phyloP scores from a whole-genome alignment of 2,113 vertebrate species.

The Amblyornis subalaris region DNA sequence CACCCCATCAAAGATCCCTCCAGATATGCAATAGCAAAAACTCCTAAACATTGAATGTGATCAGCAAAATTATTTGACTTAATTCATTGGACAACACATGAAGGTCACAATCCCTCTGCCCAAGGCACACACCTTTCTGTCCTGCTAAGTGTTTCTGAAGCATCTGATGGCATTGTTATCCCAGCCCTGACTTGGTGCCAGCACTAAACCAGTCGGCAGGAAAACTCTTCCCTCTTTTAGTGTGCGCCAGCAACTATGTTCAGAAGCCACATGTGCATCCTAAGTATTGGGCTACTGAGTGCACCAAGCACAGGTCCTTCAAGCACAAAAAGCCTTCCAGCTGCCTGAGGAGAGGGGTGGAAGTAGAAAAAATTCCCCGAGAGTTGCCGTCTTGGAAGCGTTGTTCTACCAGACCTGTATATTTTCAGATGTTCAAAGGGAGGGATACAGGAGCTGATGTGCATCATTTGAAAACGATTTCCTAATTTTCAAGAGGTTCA shows the following conservation, averaged over 20 bases:
- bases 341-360: background rate
- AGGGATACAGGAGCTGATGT: background rate
- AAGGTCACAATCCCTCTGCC: accelerated
- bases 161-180: background rate
- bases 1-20: background rate
- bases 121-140: background rate
- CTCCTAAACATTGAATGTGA: background rate
- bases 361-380: background rate
- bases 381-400: accelerated
- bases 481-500: background rate
- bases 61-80: background rate
- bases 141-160: background rate
- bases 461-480: background rate
- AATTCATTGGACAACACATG: background rate
- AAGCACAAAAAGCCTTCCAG: background rate
- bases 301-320: background rate
- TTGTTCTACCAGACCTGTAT: background rate
- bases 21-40: background rate
- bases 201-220: background rate
- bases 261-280: background rate
- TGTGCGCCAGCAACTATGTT: background rate
- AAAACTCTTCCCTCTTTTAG: background rate
- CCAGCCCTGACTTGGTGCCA: background rate
- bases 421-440: background rate
- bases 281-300: background rate